These are phyloP conservation scores for Clarias pachynema DNA, from an alignment of 2,797 vertebrate species.

Conservation along the genomic window DNA sequence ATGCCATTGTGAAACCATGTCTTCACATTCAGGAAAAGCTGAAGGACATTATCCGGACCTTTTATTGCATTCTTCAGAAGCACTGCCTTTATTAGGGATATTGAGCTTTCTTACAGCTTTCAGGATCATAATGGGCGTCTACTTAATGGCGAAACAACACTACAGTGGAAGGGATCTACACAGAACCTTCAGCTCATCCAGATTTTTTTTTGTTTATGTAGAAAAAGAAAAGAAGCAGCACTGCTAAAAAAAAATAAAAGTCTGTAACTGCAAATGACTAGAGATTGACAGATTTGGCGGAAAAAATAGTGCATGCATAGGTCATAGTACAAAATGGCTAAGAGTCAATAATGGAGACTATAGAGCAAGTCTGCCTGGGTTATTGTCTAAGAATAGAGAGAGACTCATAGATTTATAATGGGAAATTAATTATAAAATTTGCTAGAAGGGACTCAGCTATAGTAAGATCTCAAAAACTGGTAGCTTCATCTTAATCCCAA, in stretches of 20 bases:
- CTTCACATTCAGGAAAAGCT: not conserved
- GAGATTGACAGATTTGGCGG: not conserved
- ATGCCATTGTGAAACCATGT: not conserved
- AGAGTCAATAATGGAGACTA: not conserved
- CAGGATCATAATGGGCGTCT: not conserved
- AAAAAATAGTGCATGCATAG: not conserved
- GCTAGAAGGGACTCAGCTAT: not conserved
- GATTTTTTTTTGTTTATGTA: not conserved
- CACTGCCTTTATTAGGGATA: not conserved
- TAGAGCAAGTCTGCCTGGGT: not conserved
- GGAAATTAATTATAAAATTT: slow-evolving; percentile 8
- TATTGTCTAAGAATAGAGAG: not conserved
- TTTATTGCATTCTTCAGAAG: not conserved
- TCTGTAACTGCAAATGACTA: not conserved
- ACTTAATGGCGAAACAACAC: not conserved
- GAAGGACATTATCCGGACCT: slow-evolving; percentile 6
- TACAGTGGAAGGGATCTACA: not conserved
- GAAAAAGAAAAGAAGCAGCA: not conserved
- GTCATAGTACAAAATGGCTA: not conserved
- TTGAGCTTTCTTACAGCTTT: not conserved
- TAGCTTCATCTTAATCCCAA: slow-evolving; percentile 1
- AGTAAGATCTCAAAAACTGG: not conserved
- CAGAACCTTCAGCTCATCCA: not conserved
- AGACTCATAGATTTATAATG: not conserved
- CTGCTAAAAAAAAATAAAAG: not conserved